A percentile compares a stretch with the other conserved stretches of the same genome.
Evolutionary conservation across 2,797 vertebrate species (phyloP).

Genomic region (Rhabdophis nuchalis): DNA sequence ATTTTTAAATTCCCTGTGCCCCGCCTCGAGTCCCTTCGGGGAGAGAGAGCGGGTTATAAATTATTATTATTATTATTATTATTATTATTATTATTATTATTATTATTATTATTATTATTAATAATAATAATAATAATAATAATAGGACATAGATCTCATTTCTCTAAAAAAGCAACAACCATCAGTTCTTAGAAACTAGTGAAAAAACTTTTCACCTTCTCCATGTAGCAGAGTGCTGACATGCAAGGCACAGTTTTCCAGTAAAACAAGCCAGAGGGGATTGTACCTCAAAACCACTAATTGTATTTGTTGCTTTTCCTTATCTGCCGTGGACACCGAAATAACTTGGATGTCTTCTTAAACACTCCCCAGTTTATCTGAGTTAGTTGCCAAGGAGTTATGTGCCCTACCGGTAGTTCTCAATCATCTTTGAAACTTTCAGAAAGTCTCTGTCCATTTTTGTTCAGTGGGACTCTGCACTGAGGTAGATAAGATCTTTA

Average conservation of each 20-base stretch:
- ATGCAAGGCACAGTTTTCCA: neutral
- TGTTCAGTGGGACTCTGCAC: constrained; percentile 1
- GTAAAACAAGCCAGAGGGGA: neutral
- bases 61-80: too few species aligned
- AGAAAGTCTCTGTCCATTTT: neutral
- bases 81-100: too few species aligned
- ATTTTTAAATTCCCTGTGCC: too few species aligned
- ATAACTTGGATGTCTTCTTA: neutral
- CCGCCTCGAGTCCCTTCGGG: too few species aligned
- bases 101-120: too few species aligned
- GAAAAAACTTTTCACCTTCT: neutral
- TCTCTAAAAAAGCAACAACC: neutral
- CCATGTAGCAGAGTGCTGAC: too few species aligned
- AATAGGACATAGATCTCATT: neutral
- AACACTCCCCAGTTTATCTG: neutral
- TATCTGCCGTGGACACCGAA: neutral
- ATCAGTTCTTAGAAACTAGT: neutral
- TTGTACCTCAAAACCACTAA: neutral
- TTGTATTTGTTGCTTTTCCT: neutral
- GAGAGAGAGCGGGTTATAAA: too few species aligned
- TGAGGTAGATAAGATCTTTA: neutral
- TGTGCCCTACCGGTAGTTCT: neutral
- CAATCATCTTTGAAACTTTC: neutral
- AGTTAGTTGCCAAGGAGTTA: neutral
- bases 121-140: too few species aligned